A percentile compares a stretch with the other conserved stretches of the same genome.
phyloP scores from a whole-genome alignment of 2,113 vertebrate species.

The Ctenomys sociabilis region DNA sequence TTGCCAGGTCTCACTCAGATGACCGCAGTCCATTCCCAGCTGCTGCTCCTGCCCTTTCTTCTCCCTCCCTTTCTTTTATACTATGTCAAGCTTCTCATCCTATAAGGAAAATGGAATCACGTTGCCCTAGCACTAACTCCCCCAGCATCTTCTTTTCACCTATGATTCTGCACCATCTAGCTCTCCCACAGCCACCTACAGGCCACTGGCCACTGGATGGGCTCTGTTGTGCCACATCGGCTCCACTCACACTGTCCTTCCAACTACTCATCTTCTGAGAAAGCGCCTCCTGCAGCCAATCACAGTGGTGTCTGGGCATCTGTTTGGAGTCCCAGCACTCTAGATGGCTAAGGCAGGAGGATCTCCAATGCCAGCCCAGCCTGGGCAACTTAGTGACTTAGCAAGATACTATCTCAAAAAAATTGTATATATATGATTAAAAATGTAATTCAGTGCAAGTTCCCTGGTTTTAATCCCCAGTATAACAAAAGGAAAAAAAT shows the following conservation, averaged over 20 bases:
- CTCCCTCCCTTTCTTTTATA: neutral
- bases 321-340: neutral
- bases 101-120: neutral
- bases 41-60: no score
- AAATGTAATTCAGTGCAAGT: neutral
- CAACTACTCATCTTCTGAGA: neutral
- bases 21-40: neutral
- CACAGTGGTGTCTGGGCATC: neutral
- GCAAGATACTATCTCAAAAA: neutral
- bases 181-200: accelerated
- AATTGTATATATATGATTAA: neutral
- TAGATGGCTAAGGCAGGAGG: neutral
- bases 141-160: neutral
- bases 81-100: neutral
- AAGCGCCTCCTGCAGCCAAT: neutral
- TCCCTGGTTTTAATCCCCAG: neutral
- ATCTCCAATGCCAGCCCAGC: neutral
- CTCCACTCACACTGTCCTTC: neutral
- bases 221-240: no score
- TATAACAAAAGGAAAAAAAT: neutral
- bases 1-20: accelerated
- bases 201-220: neutral
- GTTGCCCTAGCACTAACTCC: neutral
- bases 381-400: neutral
- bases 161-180: neutral